Base-by-base conservation (phyloP, 2,888 invertebrate species). In the Patella ulyssiponensis region DNA sequence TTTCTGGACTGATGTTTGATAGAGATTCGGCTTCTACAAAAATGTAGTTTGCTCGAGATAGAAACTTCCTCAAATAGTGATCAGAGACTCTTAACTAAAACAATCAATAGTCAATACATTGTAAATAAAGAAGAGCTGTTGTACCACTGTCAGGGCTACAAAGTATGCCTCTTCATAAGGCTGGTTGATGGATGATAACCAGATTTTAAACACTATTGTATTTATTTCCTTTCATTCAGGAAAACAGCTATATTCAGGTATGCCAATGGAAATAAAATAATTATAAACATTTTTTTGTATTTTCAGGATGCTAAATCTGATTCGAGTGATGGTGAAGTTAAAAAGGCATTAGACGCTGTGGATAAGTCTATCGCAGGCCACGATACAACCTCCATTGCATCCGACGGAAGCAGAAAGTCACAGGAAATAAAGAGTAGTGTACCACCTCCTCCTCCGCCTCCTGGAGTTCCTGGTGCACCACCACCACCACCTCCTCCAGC, bases 401-500 rank as follows among this genome's bases (percentile, higher is more conserved):
- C 14, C 44, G 58, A 17, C 69, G 77, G 14, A 51, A 73, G 54
- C 58, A 51, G 23, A 44, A 54, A 11, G 23, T 77, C n/a, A 64
- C 70, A 20, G n/a, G 75, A 58, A 54, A 27, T 27, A 44, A 64
- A 4, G 51, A 74, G 33, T 70, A 58, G 80, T 17, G 81, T 81
- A 17, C 74, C 76, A 15, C 78, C 83, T 44, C 82, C 84, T 14
- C 83, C 84, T n/a, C 85, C 86, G 56, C 84, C 84, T 44, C 75
- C 81, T 33, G 75, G 71, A 4, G 77, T 14, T 9, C 17, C n/a
- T 15, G n/a, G 11, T 23, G 27, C 14, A 4, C 71, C 72, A 5
- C 64, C 74, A 12, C 79, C 81, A 69, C 83, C 82, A 23, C 80
- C 81, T 12, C 77, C 81, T n/a, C 79, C 80, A 7, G 79, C 79